Conservation (phyloP, 2,888 invertebrate species). For the Halictus ligatus region DNA sequence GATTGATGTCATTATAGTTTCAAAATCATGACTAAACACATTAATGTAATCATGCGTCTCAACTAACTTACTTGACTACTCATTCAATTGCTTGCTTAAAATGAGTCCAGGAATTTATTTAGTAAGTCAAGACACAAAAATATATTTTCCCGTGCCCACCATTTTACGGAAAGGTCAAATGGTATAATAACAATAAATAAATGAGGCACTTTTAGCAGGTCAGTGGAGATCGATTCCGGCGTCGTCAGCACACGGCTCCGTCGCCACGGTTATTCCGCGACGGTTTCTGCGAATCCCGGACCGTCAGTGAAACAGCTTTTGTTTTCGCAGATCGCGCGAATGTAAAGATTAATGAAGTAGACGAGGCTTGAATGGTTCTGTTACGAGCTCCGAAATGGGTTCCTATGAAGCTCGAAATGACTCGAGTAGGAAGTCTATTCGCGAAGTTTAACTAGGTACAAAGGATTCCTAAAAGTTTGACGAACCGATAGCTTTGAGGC, state of each 20-base stretch:
- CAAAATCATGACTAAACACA: no score
- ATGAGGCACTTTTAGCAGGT: neutral
- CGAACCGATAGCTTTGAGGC: constrained; percentile 14
- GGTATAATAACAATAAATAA: neutral
- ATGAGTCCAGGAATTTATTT: no score
- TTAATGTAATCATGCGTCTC: no score
- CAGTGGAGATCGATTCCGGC: neutral
- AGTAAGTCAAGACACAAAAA: no score
- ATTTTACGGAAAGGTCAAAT: no score
- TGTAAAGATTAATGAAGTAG: constrained; percentile 43
- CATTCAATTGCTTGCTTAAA: no score
- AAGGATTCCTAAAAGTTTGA: neutral
- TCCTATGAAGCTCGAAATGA: constrained; percentile 29
- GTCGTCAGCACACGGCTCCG: neutral
- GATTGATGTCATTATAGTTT: no score
- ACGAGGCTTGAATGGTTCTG: constrained; percentile 21
- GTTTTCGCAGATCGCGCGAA: constrained; percentile 28
- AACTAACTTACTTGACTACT: no score
- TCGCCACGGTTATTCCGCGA: neutral
- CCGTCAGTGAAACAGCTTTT: neutral
- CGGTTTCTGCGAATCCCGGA: neutral
- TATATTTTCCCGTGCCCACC: no score
- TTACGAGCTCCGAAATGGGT: constrained; percentile 21
- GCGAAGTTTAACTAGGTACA: constrained; percentile 40
- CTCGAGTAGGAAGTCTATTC: constrained; percentile 15